Conservation (phyloP, 2,888 invertebrate species). For the Cosmorhoe ocellata region DNA sequence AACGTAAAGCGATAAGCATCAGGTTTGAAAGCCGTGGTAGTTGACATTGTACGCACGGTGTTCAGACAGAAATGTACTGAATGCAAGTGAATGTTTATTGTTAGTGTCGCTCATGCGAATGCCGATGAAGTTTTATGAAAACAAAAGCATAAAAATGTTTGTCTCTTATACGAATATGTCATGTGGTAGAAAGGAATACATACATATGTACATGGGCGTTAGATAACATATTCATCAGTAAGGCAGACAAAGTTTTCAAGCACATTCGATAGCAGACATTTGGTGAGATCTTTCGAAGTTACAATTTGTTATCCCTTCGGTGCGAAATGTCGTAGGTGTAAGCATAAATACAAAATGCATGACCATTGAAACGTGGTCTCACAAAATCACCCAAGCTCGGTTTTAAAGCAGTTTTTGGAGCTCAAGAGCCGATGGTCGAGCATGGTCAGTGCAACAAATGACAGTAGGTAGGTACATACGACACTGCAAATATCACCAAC, state of each 20-base stretch:
- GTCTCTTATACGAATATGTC: slow-evolving; percentile 34
- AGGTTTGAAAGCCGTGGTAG: neutral
- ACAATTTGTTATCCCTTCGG: slow-evolving; percentile 34
- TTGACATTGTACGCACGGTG: slow-evolving; percentile 1
- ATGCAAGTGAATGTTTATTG: slow-evolving; percentile 69
- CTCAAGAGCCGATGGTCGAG: slow-evolving; percentile 38
- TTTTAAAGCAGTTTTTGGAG: slow-evolving; percentile 42
- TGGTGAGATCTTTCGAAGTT: slow-evolving; percentile 34
- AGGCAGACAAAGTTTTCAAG: slow-evolving; percentile 75
- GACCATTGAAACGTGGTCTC: slow-evolving; percentile 27
- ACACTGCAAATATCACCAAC: slow-evolving; percentile 72
- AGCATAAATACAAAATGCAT: slow-evolving; percentile 64
- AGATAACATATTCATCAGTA: slow-evolving; percentile 70
- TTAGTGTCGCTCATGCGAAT: slow-evolving; percentile 71
- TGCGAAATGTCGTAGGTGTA: slow-evolving; percentile 55
- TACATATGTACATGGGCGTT: slow-evolving; percentile 61
- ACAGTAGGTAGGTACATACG: slow-evolving; percentile 50
- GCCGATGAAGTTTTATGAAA: slow-evolving; percentile 62
- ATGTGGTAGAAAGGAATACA: slow-evolving; percentile 40
- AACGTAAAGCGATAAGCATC: slow-evolving; percentile 40
- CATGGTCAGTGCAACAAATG: slow-evolving; percentile 59
- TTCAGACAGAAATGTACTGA: slow-evolving; percentile 66
- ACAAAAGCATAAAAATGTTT: slow-evolving; percentile 63
- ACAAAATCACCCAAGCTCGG: slow-evolving; percentile 49
- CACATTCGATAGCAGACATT: slow-evolving; percentile 56